Evolutionary conservation across 2,113 vertebrate genomes (phyloP).

Genomic region (Guaruba guarouba): DNA sequence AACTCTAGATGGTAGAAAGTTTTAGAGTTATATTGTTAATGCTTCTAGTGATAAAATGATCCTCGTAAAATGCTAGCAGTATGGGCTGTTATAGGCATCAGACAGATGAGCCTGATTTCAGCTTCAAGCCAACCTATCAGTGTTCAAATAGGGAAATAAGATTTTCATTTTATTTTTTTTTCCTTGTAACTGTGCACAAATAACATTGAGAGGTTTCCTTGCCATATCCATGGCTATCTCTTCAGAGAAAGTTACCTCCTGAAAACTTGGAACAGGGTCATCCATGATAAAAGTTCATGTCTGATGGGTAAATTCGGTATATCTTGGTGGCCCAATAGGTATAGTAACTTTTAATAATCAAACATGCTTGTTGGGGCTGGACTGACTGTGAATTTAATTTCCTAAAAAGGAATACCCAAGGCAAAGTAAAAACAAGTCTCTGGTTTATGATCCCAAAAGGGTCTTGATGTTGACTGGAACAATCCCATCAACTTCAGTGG

Average conservation of each 20-base stretch:
- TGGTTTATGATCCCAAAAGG: not conserved
- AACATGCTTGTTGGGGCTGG: not conserved
- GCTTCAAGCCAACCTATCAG: not conserved
- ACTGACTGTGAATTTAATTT: not conserved
- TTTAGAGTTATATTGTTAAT: not conserved
- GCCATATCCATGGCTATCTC: not conserved
- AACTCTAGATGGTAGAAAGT: not conserved
- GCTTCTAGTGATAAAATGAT: not conserved
- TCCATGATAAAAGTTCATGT: not conserved
- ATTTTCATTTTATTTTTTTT: not conserved
- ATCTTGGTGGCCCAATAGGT: not conserved
- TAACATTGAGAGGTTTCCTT: not conserved
- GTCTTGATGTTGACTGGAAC: not conserved
- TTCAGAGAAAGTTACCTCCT: not conserved
- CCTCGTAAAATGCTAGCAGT: not conserved
- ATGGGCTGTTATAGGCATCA: not conserved
- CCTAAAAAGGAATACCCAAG: not conserved
- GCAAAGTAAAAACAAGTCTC: not conserved
- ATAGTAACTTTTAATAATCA: not conserved
- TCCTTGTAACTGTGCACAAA: not conserved
- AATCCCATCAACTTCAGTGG: not conserved
- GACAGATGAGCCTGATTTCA: not conserved
- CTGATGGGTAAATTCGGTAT: not conserved
- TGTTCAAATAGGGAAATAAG: not conserved
- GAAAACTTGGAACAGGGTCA: not conserved